Evolutionary conservation across 2,113 vertebrate species (phyloP), one percentile per base, ranked within the genome.

Genomic region (Oreocharis arfaki): DNA sequence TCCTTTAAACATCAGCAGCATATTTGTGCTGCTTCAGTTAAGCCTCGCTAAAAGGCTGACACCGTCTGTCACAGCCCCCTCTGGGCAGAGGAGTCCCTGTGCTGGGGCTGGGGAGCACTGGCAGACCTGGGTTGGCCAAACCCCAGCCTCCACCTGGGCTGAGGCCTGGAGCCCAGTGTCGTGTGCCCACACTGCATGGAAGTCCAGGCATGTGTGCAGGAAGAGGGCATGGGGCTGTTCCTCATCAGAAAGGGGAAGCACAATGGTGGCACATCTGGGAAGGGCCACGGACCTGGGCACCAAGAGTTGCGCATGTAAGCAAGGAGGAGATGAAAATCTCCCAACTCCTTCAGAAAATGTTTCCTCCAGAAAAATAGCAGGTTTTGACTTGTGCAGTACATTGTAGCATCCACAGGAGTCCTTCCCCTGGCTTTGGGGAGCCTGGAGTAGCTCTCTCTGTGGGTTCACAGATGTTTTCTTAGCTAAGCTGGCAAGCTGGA

Each of bases 1-100:
- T 84, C 53, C 81, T 89, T 96, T 93, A 76, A 91, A 93, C 82
- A 79, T 75, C 68, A 90, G 81, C 84, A 49, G 80, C 53, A 2
- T 56, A 60, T 93, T 93, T 87, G 65, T 96, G 91, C 81, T 5
- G 1, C 81, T 76, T 94, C 39, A 47, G 53, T 73, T 96, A 61
- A 84, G 77, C 87, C 57, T 73, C 6, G 0, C 65, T 69, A 67
- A 76, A 93, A 65, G 82, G 65, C 94, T 87, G 87, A 60, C 65
- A 23, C 87, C 75, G 71, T 83, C 92, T 95, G 95, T 91, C 88
- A 8, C 18, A 0, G 86, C 87, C 64, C 44, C 2, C 44, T 53
- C 56, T 44, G 81, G 61, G 65, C 5, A 3, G 11, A 56, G 50
- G 52, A 82, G 37, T 64, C 87, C 26, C 33, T 16, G 27, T 24